phyloP scores from a whole-genome alignment of 2,797 vertebrate genomes.

The Coreius guichenoti region DNA sequence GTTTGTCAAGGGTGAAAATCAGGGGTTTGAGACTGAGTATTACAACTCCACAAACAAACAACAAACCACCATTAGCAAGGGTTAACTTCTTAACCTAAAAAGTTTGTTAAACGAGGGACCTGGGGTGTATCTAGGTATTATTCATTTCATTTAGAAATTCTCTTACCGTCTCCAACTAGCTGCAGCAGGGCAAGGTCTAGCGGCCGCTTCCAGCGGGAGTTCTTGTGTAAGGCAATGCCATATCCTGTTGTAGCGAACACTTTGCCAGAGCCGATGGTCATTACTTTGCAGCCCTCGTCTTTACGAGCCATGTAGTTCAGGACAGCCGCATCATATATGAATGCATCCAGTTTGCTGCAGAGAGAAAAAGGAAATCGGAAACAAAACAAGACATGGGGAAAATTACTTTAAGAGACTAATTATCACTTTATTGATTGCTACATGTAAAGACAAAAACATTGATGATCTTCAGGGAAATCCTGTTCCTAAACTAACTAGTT shows the following conservation, averaged over 20 bases:
- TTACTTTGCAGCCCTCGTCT: slow-evolving; percentile 92
- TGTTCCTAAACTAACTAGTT: background rate
- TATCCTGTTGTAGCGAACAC: slow-evolving; percentile 93
- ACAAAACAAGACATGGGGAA: slow-evolving; percentile 18
- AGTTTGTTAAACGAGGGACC: background rate
- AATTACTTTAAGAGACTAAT: slow-evolving; percentile 8
- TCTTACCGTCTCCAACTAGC: slow-evolving; percentile 89
- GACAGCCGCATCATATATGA: slow-evolving; percentile 92
- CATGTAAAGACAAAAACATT: background rate
- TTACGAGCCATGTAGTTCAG: slow-evolving; percentile 94
- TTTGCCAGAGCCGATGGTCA: slow-evolving; percentile 92
- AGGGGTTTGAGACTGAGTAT: background rate
- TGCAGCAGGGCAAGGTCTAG: slow-evolving; percentile 90
- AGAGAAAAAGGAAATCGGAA: background rate
- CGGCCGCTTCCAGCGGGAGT: slow-evolving; percentile 90
- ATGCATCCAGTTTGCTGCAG: slow-evolving; percentile 90
- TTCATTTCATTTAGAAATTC: background rate
- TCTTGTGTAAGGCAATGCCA: slow-evolving; percentile 90
- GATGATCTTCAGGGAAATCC: background rate
- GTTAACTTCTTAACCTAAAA: background rate
- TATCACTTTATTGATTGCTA: slow-evolving; percentile 6
- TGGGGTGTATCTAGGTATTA: background rate
- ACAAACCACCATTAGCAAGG: background rate
- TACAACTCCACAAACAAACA: background rate
- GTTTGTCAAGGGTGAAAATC: background rate